A percentile compares a stretch with the other conserved stretches of the same genome.
These are phyloP conservation scores for Strix uralensis DNA, from an alignment of 2,113 vertebrate species.

Conservation along the genomic window DNA sequence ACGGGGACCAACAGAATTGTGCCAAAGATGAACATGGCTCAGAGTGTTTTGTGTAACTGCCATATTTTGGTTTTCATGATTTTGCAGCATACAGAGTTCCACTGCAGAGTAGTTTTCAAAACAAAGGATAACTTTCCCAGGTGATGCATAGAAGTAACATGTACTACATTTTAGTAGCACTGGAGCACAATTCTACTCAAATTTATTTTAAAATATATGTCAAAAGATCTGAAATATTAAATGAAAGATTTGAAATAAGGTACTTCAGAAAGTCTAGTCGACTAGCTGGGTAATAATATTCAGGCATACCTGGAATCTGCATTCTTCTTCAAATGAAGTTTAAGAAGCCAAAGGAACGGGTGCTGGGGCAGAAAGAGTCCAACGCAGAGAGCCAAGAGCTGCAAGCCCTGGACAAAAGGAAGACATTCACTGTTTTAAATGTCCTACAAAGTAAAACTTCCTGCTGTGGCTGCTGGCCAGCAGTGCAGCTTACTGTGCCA, in stretches of 20 bases:
- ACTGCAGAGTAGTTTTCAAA: neutral
- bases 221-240: neutral
- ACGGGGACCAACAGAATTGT: neutral
- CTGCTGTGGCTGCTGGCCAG: neutral
- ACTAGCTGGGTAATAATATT: neutral
- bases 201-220: neutral
- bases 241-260: neutral
- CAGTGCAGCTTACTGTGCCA: neutral
- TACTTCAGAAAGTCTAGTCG: neutral
- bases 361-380: slow-evolving; percentile 95
- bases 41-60: neutral
- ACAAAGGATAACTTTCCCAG: neutral
- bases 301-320: slow-evolving; percentile 86
- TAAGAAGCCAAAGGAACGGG: slow-evolving; percentile 94
- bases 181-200: neutral
- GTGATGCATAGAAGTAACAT: neutral
- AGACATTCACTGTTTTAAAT: slow-evolving; percentile 11
- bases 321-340: slow-evolving; percentile 88
- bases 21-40: neutral
- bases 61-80: neutral
- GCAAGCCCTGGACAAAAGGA: slow-evolving; percentile 86
- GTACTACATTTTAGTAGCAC: neutral
- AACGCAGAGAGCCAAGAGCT: slow-evolving; percentile 92
- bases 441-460: slow-evolving; percentile 2
- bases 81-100: neutral